Base-by-base conservation (phyloP, 2,888 invertebrate genomes). In the Apocheima hispidaria region DNA sequence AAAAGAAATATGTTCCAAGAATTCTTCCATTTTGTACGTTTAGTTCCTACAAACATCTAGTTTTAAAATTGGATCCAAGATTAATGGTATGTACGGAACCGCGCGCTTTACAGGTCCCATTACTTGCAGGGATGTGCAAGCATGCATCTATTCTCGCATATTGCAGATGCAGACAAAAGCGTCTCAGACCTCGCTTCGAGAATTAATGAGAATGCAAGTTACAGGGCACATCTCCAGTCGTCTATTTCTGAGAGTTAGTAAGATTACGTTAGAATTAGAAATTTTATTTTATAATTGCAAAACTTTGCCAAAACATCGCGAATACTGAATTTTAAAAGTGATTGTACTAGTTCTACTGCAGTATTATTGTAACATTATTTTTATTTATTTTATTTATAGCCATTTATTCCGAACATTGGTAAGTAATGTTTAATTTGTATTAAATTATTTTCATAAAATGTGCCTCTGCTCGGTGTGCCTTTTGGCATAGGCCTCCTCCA, bases 51-150 rank as follows among this genome's bases (percentile, higher is more conserved):
- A 41, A 50, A 30, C 20, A 40, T 5, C 40, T 38, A 18, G 28
- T 50, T 50, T 28, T 33, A 14, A 57, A 57, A 57, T 57, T 57
- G 50, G 57, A 50, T 50, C 28, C 50, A 50, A 57, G 57, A 57
- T 50, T 50, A 57, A 57, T 43, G 57, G 41, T 10, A 30, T 20
- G 51, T 26, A 16, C 28, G 41, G 21, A 30, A 33, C 16, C 26
- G 20, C 14, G 18, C 21, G 20, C 9, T 35, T 53, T 23, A 23
- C 36, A 16, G 30, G 40, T 30, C 14, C 9, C 43, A 18, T 43
- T 43, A n/a, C 43, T 50, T 4, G 36, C 26, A 43, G 49, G 49
- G 26, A 44, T 40, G 28, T 57, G 57, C 43, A 33, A 41, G 36
- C 46, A 20, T 46, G 48, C 56, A 56, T 56, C 48, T 54, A 36